Percentiles rank a stretch among this genome's conserved stretches.
phyloP scores from a whole-genome alignment of 2,113 vertebrate genomes.

The Cyprinus carpio region DNA sequence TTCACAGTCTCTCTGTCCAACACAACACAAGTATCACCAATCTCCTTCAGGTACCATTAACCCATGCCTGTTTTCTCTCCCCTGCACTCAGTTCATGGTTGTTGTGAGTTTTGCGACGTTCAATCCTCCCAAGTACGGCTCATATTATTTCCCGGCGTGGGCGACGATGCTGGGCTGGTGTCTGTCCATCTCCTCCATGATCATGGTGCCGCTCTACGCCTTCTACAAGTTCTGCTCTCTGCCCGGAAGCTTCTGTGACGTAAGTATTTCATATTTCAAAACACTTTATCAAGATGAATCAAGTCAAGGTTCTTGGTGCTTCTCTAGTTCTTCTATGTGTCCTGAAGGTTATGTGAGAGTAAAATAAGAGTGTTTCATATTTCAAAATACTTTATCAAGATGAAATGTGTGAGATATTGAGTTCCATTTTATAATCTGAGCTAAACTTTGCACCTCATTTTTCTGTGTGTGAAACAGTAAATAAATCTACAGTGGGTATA shows the following conservation, averaged over 20 bases:
- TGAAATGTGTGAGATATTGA: too few species aligned
- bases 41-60: not conserved
- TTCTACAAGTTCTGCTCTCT: conserved; percentile 85
- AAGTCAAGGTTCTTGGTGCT: not conserved
- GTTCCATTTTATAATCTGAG: too few species aligned
- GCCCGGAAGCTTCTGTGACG: conserved; percentile 82
- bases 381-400: too few species aligned
- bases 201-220: conserved; percentile 86
- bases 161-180: conserved; percentile 86
- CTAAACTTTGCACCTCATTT: too few species aligned
- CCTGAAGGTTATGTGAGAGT: too few species aligned
- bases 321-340: too few species aligned
- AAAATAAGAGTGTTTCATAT: too few species aligned
- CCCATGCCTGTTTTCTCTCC: not conserved
- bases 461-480: too few species aligned
- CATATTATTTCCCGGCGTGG: conserved; percentile 84
- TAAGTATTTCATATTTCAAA: conserved; percentile 63
- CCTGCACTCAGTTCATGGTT: conserved; percentile 82
- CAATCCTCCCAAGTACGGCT: conserved; percentile 81
- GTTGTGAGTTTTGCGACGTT: conserved; percentile 86
- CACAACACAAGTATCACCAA: not conserved
- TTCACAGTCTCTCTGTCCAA: not conserved
- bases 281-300: not conserved
- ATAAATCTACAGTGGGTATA: too few species aligned
- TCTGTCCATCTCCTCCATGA: conserved; percentile 87